Evolutionary conservation across 2,888 invertebrate species (phyloP), one percentile per base, ranked within the genome.

Genomic region (Cryptophagus acutangulus): DNA sequence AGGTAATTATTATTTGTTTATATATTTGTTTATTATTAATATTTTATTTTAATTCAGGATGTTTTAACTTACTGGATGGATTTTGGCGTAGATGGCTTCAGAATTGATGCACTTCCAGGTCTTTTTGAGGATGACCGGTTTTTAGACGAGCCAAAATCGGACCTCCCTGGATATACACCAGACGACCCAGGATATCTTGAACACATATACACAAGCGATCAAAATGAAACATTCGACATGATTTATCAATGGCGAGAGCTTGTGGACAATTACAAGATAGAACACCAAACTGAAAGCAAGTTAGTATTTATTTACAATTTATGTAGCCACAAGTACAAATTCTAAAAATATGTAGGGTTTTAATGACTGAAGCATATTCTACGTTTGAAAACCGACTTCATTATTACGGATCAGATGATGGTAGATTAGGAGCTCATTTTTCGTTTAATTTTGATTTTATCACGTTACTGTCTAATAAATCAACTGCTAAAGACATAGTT

Each of bases 11-110:
- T n/a, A n/a, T n/a, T n/a, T n/a, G n/a, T n/a, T n/a, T n/a, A n/a
- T n/a, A n/a, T n/a, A n/a, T n/a, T n/a, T n/a, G n/a, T n/a, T n/a
- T n/a, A n/a, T n/a, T n/a, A n/a, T n/a, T n/a, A n/a, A n/a, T n/a
- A n/a, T n/a, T n/a, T n/a, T n/a, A n/a, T n/a, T n/a, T n/a, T 10
- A 17, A 12, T 20, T 51, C 59, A 87, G 82, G 75, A 77, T 8
- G 73, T 82, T 1, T 61, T 92, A 13, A 74, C 71, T 49, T 89
- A 81, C 59, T 94, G 93, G 93, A 62, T 94, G 33, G 79, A 82
- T 36, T 79, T 80, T 55, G 92, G 91, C 1, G 79, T 92, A 0
- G 85, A 87, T 59, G 95, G 94, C 1, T 90, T 94, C 59, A 79
- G 92, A 52, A 75, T 94, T 25, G 87, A 88, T 58, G 87, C 88